phyloP scores from a whole-genome alignment of 2,797 vertebrate genomes.

The Rhincodon typus region DNA sequence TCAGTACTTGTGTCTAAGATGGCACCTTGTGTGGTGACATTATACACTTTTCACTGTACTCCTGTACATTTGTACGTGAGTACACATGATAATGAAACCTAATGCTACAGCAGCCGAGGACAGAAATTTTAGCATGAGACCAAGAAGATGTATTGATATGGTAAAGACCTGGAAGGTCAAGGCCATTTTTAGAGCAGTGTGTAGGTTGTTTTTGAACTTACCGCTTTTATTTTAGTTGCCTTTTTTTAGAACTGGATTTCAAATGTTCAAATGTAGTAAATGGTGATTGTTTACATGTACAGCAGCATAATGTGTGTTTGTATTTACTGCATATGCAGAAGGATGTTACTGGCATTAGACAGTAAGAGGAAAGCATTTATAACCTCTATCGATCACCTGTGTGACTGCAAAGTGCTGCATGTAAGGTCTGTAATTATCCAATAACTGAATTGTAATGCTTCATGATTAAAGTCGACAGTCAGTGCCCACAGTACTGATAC shows the following conservation, averaged over 20 bases:
- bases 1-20: no score
- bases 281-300: neutral
- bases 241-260: neutral
- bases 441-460: neutral
- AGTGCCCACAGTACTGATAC: neutral
- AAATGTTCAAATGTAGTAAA: neutral
- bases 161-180: no score
- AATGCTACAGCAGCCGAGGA: no score
- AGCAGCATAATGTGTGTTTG: neutral
- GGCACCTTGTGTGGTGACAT: no score
- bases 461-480: neutral
- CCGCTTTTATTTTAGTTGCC: neutral
- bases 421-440: neutral
- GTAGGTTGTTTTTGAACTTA: no score
- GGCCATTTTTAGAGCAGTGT: no score
- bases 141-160: no score
- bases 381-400: neutral
- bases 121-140: no score
- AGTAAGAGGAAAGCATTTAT: neutral
- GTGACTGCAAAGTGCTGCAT: neutral
- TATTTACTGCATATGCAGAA: neutral
- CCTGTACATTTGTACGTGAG: no score
- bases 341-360: neutral
- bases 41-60: no score
- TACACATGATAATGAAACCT: no score